Base-by-base conservation (phyloP, 2,888 invertebrate species). In the Drosophila parthenogenetica region DNA sequence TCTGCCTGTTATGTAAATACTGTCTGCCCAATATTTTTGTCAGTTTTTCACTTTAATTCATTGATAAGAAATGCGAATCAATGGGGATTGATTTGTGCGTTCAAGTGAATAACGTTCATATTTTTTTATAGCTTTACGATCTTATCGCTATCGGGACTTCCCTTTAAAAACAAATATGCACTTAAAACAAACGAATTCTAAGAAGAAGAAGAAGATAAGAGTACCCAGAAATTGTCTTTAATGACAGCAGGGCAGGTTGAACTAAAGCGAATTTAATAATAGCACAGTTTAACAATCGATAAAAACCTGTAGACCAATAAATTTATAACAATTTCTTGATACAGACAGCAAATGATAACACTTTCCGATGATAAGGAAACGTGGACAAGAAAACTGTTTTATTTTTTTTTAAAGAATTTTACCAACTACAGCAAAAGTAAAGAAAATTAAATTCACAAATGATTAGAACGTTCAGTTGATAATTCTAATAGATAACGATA, bases 261-360 rank as follows among this genome's bases (percentile, higher is more conserved):
- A 29, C 45, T 59, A 19, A 59, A 58, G 54, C 40, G 46, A 46
- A 17, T 32, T 53, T 29, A 70, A 55, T 53, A 35, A 58, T 45
- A 29, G 10, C 51, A 37, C 51, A 39, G n/a, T 39, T 37, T 14
- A 51, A 22, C 51, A 51, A 51, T 51, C 39, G 43, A 16, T n/a
- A 22, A 22, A 57, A 29, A 42, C 50, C 50, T 25, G 39, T 48
- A 19, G 45, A 46, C 16, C 19, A 42, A 59, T 42, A 19, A 53
- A 53, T 57, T 64, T 69, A 69, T 53, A 57, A 40, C 40, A 72
- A 13, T 45, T 43, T 2, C 3, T 13, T 14, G 64, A 54, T 65
- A 71, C 53, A 39, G 37, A 29, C 57, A 43, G 11, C 16, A 54
- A 19, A 13, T 29, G 68, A 62, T 72, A 72, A 17, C 51, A 45